Base-by-base conservation (phyloP, 1,140 invertebrate species). In the Drosophila orena region DNA sequence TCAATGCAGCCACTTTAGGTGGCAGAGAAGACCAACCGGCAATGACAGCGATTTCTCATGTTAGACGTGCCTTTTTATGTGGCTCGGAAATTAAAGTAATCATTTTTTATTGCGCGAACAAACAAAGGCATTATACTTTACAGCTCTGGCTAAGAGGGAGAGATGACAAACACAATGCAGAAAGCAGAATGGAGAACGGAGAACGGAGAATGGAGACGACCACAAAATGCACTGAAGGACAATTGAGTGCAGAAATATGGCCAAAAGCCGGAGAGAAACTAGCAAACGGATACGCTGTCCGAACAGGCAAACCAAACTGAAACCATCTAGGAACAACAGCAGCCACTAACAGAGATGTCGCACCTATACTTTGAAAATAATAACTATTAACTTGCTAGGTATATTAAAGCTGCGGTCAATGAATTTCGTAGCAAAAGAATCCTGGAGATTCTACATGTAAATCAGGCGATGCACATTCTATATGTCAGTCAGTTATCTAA, bases 91-190 rank as follows among this genome's bases (percentile, higher is more conserved):
- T 89, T 84, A 89, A 89, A 89, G 85, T 89, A 89, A 89, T 89
- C 68, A 89, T 89, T 89, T 88, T 89, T 89, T 89, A 89, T 89
- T 74, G 84, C 84, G 79, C 84, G 68, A 88, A 89, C 84, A 89
- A 90, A 89, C 84, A 88, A 89, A 90, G 66, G 84, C 84, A 89
- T 89, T 89, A 84, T 89, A 80, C 79, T 84, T 88, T 80, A 88
- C 84, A 79, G 62, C 79, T 52, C 53, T 12, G 24, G 54, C 27
- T 58, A 44, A 50, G 37, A 49, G 30, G 56, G 34, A 58, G 37
- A 77, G 49, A 59, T 68, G 38, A 58, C 35, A 66, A 62, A 70
- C 59, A 71, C 46, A 50, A 61, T 54, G 42, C 15, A 61, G 47
- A 58, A 70, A 46, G n/a, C 2, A 34, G 73, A 76, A 59, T 47